Conservation (phyloP, 92 coral and sea anemone species). For the Ricordea florida region DNA sequence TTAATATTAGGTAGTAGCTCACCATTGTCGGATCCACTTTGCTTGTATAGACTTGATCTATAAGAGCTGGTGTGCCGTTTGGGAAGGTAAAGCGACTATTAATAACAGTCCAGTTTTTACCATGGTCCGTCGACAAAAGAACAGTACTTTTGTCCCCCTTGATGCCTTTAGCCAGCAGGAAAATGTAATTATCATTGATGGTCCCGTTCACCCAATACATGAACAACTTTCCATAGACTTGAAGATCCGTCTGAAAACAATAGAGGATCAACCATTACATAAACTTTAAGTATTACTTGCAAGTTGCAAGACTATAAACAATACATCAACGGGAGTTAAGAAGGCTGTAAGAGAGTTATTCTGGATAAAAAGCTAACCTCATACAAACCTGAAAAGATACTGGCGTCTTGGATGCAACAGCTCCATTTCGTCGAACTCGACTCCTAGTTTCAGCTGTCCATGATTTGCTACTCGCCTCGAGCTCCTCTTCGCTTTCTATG, state of each 20-base stretch:
- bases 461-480: no score
- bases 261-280: not conserved
- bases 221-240: conserved; percentile 12
- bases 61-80: not conserved
- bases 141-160: not conserved
- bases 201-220: conserved; percentile 60
- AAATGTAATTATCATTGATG: conserved; percentile 3
- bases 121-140: conserved; percentile 56
- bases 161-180: conserved; percentile 49
- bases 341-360: no score
- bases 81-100: not conserved
- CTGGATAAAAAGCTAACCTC: no score
- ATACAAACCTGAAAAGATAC: no score
- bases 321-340: no score
- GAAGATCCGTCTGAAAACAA: conserved; percentile 40
- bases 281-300: no score
- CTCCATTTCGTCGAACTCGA: no score
- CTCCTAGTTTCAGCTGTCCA: no score
- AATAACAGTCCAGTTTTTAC: conserved; percentile 45
- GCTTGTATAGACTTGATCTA: conserved; percentile 59
- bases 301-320: no score
- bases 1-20: not conserved
- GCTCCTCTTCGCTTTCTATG: conserved; percentile 3
- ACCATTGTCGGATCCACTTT: conserved; percentile 59
- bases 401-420: no score